phyloP scores from a whole-genome alignment of 1,140 invertebrate species.

The Manduca sexta region DNA sequence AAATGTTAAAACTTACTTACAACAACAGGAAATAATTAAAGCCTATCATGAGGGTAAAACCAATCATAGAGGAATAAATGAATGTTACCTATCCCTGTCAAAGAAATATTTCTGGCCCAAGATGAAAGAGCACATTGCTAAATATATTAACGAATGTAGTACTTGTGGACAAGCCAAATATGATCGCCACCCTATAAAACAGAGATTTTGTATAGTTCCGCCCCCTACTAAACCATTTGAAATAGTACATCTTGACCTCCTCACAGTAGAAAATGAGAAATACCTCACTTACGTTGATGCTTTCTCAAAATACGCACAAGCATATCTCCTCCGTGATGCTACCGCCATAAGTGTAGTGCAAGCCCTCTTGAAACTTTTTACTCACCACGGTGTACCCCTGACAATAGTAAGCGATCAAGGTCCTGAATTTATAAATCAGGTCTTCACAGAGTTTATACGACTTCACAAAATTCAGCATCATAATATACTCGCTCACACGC shows the following conservation, averaged over 20 bases:
- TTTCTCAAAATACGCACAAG: conserved; percentile 19
- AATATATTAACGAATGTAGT: conserved; percentile 11
- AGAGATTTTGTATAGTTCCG: conserved; percentile 9
- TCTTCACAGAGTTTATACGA: conserved; percentile 9
- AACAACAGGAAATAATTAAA: conserved; percentile 15
- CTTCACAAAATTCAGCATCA: conserved; percentile 7
- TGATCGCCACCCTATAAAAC: conserved; percentile 12
- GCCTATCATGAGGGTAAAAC: conserved; percentile 21
- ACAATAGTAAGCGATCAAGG: conserved; percentile 10
- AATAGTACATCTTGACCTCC: conserved; percentile 7
- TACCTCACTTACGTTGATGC: conserved; percentile 10
- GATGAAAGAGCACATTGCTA: conserved; percentile 12
- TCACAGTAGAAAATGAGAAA: conserved; percentile 7
- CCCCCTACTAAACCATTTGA: conserved; percentile 14
- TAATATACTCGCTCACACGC: conserved; percentile 9
- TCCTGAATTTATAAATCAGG: conserved; percentile 14
- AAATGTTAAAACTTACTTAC: conserved; percentile 11
- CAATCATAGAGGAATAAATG: conserved; percentile 16
- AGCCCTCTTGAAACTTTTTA: conserved; percentile 5
- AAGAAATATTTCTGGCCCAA: conserved; percentile 18
- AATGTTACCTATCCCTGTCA: conserved; percentile 10
- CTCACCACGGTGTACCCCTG: conserved; percentile 9
- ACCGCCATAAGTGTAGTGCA: conserved; percentile 10
- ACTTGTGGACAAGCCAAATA: conserved; percentile 15
- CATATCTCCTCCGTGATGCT: conserved; percentile 7